A percentile compares a stretch with the other conserved stretches of the same genome.
Evolutionary conservation across 64 coral and sea anemone species (phyloP).

Genomic region (Pachyseris speciosa): DNA sequence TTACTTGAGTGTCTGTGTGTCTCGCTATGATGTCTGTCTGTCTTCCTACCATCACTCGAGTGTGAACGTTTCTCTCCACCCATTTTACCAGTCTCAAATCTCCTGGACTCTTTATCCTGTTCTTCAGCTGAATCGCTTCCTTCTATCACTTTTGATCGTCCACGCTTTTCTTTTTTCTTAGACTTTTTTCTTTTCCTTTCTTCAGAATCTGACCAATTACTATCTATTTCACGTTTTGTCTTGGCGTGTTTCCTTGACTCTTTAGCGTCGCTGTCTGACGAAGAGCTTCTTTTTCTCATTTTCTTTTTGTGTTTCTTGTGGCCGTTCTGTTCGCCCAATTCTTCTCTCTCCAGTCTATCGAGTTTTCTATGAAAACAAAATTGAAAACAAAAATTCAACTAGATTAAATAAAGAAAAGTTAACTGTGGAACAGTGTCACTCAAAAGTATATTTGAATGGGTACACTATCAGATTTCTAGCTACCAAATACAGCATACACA

Average conservation of each 20-base stretch:
- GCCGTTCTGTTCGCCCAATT: conserved; percentile 45
- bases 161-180: conserved; percentile 1
- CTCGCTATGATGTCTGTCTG: neutral
- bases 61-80: neutral
- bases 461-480: too few relatives aligned
- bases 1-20: neutral
- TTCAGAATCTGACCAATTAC: neutral
- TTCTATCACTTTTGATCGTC: neutral
- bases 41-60: neutral
- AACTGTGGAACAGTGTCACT: too few relatives aligned
- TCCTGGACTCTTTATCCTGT: neutral
- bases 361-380: conserved; percentile 72
- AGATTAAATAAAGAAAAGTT: too few relatives aligned
- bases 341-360: conserved; percentile 84
- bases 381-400: neutral
- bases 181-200: conserved; percentile 22
- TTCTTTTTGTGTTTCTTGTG: conserved; percentile 78
- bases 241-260: neutral
- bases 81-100: neutral
- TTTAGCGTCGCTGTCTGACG: neutral
- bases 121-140: conserved; percentile 27
- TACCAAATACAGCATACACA: too few relatives aligned
- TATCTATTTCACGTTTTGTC: neutral
- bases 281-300: conserved; percentile 32
- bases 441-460: too few relatives aligned